A percentile compares a stretch with the other conserved stretches of the same genome.
These are phyloP conservation scores for Oopsacas minuta DNA, from an alignment of 37 sponge, comb jelly and placozoan genomes.

Conservation along the genomic window DNA sequence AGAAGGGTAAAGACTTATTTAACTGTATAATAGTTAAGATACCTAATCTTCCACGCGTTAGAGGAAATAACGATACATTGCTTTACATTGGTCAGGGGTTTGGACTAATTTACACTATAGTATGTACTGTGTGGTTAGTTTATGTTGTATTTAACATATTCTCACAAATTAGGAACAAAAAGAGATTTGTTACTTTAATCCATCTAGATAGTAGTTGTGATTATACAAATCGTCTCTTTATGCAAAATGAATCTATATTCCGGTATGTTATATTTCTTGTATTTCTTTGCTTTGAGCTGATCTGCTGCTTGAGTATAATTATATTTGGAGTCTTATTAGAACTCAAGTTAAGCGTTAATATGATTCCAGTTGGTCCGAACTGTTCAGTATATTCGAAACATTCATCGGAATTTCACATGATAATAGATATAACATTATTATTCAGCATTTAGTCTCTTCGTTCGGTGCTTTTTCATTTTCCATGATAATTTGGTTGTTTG, in stretches of 20 bases:
- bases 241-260: neutral
- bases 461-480: neutral
- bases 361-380: neutral
- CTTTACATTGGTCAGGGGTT: no score
- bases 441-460: neutral
- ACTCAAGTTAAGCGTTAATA: neutral
- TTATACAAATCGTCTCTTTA: neutral
- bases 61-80: no score
- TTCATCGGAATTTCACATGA: neutral
- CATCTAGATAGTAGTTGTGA: neutral
- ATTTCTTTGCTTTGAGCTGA: neutral
- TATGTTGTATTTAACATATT: neutral
- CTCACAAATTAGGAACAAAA: neutral
- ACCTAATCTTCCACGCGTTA: no score
- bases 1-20: no score
- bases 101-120: neutral
- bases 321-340: neutral
- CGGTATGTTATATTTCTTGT: neutral
- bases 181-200: neutral
- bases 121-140: neutral
- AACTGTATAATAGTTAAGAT: no score
- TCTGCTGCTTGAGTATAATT: neutral
- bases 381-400: neutral
- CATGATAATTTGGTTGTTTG: constrained; percentile 16
- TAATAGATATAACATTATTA: neutral